Evolutionary conservation across 2,113 vertebrate species (phyloP), one percentile per base, ranked within the genome.

Genomic region (Sylvilagus bachmani): DNA sequence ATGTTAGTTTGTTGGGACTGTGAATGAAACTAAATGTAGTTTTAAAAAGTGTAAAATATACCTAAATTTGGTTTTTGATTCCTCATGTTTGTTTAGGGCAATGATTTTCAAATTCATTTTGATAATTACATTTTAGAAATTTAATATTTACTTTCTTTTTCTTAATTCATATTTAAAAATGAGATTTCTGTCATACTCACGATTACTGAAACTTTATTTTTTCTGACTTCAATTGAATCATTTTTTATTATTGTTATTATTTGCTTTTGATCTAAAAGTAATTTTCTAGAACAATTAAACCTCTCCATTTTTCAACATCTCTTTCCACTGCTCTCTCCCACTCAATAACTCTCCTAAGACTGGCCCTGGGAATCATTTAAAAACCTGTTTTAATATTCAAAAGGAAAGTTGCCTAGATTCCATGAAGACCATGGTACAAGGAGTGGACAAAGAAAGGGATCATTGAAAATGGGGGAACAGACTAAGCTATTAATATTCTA

Each of bases 121-220:
- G 11, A 78, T 67, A 94, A 95, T 83, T 93, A 51, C 10, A 85
- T 49, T 84, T 90, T 29, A 92, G 62, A 90, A 82, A 81, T 1
- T 87, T 67, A 51, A 89, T 77, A 53, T 53, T 80, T 74, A 53
- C 71, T 77, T 96, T 53, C 6, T 49, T 62, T 49, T 86, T 82
- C 25, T 90, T 79, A 17, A 44, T 24, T 92, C 29, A 74, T 64
- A 10, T 85, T 90, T 90, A 82, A 93, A 71, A 90, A 51, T 58
- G 8, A 83, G 6, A 86, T 70, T 83, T 14, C 6, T 77, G 79
- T 89, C 31, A 44, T n/a, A 86, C 10, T 81, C 21, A 69, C 2
- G 71, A 88, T 86, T 93, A 66, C 0, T 58, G 19, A 58, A 58
- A 0, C 21, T 61, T 36, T 0, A 16, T 55, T 51, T 79, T 25